Percentiles rank a stretch among this genome's conserved stretches.
Conservation (phyloP, 2,113 vertebrate genomes). For the Otocyon megalotis region DNA sequence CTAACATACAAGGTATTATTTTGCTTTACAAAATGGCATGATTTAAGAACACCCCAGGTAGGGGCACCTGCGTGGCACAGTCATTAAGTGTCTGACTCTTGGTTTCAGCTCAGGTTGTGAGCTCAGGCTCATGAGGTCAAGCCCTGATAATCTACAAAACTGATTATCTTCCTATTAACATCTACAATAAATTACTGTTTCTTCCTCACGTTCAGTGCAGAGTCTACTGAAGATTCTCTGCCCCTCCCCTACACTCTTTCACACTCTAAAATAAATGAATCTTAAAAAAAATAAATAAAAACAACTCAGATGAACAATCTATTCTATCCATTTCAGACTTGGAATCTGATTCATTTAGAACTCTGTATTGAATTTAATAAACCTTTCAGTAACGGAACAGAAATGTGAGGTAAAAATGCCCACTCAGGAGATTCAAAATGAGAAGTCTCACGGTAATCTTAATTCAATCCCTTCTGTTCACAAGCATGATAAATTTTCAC, state of each 20-base stretch:
- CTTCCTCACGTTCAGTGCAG: not conserved
- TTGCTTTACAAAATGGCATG: not conserved
- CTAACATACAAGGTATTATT: not conserved
- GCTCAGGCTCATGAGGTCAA: not conserved
- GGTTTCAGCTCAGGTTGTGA: not conserved
- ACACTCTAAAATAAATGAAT: not conserved
- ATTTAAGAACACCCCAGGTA: slow-evolving; percentile 16
- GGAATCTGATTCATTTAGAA: not conserved
- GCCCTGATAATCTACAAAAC: not conserved
- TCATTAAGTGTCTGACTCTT: not conserved
- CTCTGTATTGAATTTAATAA: not conserved
- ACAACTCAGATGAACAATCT: not conserved
- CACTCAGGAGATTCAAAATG: not conserved
- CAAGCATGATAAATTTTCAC: not conserved
- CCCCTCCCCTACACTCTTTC: not conserved
- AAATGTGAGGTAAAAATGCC: not conserved
- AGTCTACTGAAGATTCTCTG: not conserved
- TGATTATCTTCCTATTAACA: no score
- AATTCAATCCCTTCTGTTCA: not conserved
- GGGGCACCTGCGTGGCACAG: not conserved
- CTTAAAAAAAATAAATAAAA: slow-evolving; percentile 3
- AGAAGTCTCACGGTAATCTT: not conserved
- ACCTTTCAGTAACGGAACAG: slow-evolving; percentile 7
- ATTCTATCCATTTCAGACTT: not conserved
- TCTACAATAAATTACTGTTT: no score